Base-by-base conservation (phyloP, 1,140 invertebrate species). In the Drosophila bifasciata region DNA sequence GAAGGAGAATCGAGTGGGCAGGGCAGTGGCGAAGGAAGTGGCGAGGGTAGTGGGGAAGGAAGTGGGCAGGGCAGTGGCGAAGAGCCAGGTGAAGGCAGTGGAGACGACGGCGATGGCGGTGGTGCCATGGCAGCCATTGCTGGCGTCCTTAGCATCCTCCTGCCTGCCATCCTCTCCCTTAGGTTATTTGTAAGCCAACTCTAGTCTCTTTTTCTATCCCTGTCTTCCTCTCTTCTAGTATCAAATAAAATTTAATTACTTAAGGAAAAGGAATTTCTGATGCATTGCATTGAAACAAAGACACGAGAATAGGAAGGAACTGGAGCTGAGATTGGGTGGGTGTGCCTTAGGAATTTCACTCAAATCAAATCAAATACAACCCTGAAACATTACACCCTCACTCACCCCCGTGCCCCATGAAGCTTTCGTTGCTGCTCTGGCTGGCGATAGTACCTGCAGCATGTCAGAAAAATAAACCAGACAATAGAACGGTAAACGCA, bases 51-150 rank as follows among this genome's bases (percentile, higher is more conserved):
- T 15, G 56, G 57, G 0, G 57, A 69, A 0, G 44, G 17, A 0
- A 52, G 49, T 5, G 66, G 61, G 0, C 49, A 70, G 0, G 57
- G 44, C 1, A 69, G 58, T 16, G 71, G 72, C 0, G 53, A 66
- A 0, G 52, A 32, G 0, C 58, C 49, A n/a, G 71, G 72, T 0
- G 32, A 48, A 0, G 72, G 66, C 0, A 68, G 62, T 0, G 52
- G 46, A 5, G 56, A 43, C 21, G 56, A 43, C 21, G 63, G 32
- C 2, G 51, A 52, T 15, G 36, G 21, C 3, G 13, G 63, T 8
- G 75, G 64, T 21, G 49, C 84, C 1, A 63, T 71, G 56, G 19
- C 55, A 1, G 40, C 40, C 15, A 40, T 89, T 21, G 58, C 67
- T 4, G 52, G 39, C 7, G 32, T 43, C 3, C 9, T 83, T 0